phyloP scores from a whole-genome alignment of 2,888 invertebrate genomes.

The Odontothrips loti region DNA sequence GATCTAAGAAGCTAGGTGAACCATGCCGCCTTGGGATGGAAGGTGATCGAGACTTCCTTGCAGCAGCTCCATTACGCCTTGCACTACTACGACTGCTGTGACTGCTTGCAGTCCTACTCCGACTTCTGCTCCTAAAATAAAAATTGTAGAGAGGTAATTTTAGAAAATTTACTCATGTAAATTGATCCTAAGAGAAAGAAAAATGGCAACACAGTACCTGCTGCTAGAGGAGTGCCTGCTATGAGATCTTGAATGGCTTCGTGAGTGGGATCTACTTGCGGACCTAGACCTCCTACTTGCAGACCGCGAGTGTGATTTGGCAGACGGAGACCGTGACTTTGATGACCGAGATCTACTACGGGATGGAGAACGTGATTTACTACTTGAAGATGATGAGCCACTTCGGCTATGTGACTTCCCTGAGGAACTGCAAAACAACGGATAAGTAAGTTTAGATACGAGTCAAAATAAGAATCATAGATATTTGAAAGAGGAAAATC shows the following conservation, averaged over 20 bases:
- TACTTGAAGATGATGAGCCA: conserved; percentile 40
- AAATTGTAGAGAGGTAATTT: neutral
- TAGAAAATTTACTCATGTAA: neutral
- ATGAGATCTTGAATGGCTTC: conserved; percentile 45
- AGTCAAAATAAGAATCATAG: neutral
- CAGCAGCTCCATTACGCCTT: neutral
- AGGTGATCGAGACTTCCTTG: conserved; percentile 61
- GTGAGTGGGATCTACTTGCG: conserved; percentile 40
- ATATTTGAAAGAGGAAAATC: conserved; percentile 26
- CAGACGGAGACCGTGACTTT: conserved; percentile 38
- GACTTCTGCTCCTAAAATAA: conserved; percentile 34
- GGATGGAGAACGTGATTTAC: conserved; percentile 38
- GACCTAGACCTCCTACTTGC: conserved; percentile 42
- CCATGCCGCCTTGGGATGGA: conserved; percentile 89
- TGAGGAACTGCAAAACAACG: conserved; percentile 37
- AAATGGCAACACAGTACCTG: conserved; percentile 21
- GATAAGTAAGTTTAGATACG: conserved; percentile 7
- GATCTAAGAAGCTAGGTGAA: conserved; percentile 89
- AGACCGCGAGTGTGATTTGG: conserved; percentile 45
- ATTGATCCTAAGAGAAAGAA: neutral
- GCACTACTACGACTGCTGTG: conserved; percentile 10
- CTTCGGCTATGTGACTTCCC: conserved; percentile 36
- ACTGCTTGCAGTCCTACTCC: conserved; percentile 34
- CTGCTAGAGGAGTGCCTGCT: conserved; percentile 38
- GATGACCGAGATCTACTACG: conserved; percentile 40